phyloP scores from a whole-genome alignment of 1,140 invertebrate genomes.

The Drosophila baimaii region DNA sequence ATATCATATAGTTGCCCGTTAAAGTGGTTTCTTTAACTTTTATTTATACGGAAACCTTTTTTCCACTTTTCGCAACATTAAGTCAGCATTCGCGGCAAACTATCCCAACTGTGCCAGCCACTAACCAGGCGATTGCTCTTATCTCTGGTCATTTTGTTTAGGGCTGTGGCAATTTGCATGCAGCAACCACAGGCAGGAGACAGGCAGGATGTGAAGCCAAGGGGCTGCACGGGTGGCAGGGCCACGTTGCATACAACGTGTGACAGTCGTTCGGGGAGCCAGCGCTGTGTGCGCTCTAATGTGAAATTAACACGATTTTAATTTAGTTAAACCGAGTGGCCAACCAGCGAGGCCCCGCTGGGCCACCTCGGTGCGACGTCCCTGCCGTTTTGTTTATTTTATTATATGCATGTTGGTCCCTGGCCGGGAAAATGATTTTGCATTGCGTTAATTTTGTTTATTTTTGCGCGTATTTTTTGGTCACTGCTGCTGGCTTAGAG shows the following conservation, averaged over 20 bases:
- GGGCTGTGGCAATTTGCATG: conserved; percentile 66
- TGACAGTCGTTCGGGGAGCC: conserved; percentile 61
- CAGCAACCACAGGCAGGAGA: conserved; percentile 31
- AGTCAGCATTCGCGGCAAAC: conserved; percentile 6
- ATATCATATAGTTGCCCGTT: not conserved
- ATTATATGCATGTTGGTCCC: conserved; percentile 65
- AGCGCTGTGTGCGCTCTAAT: conserved; percentile 76
- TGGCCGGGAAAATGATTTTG: conserved; percentile 62
- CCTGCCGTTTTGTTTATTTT: conserved; percentile 56
- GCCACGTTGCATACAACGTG: conserved; percentile 43
- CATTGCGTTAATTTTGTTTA: conserved; percentile 72
- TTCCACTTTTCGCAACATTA: conserved; percentile 8
- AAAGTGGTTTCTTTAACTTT: not conserved
- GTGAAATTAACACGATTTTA: conserved; percentile 83
- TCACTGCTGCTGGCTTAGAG: conserved; percentile 47
- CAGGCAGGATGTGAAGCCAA: conserved; percentile 9
- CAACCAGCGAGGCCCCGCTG: conserved; percentile 54
- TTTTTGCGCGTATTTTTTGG: conserved; percentile 57
- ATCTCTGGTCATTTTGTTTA: conserved; percentile 70
- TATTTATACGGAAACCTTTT: not conserved
- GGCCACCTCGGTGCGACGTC: conserved; percentile 17
- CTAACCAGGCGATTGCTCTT: conserved; percentile 41
- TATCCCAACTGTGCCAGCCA: conserved; percentile 2
- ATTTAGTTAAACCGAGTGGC: conserved; percentile 82
- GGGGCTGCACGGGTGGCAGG: conserved; percentile 3